These are phyloP conservation scores for Dreissena rostriformis DNA, from an alignment of 1,140 invertebrate genomes.

Conservation along the genomic window DNA sequence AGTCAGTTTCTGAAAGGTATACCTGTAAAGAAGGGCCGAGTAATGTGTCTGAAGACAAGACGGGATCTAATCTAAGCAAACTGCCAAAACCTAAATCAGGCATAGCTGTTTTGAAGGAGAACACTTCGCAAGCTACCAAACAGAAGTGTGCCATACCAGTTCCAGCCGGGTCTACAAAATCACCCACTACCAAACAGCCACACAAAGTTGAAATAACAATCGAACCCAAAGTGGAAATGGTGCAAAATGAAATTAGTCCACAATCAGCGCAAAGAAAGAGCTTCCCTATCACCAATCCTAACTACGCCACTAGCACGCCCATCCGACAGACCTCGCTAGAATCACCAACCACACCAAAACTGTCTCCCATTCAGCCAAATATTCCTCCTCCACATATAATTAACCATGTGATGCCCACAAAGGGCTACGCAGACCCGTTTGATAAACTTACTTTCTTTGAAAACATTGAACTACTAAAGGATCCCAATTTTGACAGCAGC, in stretches of 20 bases:
- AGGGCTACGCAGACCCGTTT: constrained; percentile 19
- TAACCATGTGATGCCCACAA: not conserved
- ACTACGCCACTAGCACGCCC: not conserved
- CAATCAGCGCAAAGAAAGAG: constrained; percentile 32
- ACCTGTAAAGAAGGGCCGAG: not conserved
- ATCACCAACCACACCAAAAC: not conserved
- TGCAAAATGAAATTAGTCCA: not conserved
- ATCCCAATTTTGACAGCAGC: constrained; percentile 36
- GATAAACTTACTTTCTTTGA: constrained; percentile 38
- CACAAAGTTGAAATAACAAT: constrained; percentile 17
- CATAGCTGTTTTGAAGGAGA: not conserved
- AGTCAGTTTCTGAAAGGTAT: constrained; percentile 17
- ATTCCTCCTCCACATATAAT: not conserved
- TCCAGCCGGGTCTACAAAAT: not conserved
- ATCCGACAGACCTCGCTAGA: not conserved
- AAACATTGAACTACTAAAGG: constrained; percentile 21
- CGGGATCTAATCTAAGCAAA: constrained; percentile 1
- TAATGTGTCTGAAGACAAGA: not conserved
- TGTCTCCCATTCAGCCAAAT: not conserved
- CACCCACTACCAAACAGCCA: constrained; percentile 5
- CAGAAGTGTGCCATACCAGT: constrained; percentile 41
- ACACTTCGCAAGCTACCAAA: not conserved
- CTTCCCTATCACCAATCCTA: not conserved
- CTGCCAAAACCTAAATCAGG: constrained; percentile 10
- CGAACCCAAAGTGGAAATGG: not conserved